Evolutionary conservation across 2,113 vertebrate genomes (phyloP), one percentile per base, ranked within the genome.

Genomic region (Eleginops maclovinus): DNA sequence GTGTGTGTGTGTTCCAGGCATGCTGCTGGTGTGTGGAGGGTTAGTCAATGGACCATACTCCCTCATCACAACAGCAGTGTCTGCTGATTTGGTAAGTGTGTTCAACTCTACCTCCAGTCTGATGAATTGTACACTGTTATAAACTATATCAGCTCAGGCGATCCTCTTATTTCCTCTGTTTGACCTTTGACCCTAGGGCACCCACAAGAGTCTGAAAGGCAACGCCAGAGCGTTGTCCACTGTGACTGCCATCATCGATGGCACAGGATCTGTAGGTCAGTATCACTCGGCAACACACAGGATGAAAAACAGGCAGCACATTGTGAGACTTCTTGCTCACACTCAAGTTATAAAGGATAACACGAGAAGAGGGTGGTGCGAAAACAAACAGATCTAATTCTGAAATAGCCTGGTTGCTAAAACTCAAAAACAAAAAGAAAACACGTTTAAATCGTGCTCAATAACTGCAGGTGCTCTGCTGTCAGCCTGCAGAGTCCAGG

Each of bases 31-130:
- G 73, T 98, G 96, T 2, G 97, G 98, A 0, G 93, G 91, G 1
- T 93, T 99, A 62, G 98, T 99, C 2, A 99, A 99, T 0, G 97
- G 98, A 4, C 98, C 98, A 0, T 99, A 99, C 0, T 92, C 97
- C 0, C 97, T 99, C 75, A 99, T 99, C 88, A 99, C 98, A 0
- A 99, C 98, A 0, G 98, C 97, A 0, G 98, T 99, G n/a, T 98
- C 97, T 0, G 97, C 98, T 31, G 98, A 99, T 84, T 75, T 99
- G 96, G 98, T 99, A 85, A 96, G 95, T 16, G 2, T 40, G 4
- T 63, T 17, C 46, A 9, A 10, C 16, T 24, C 10, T 31, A 3
- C 14, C 31, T 58, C 12, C 7, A 26, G 12, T n/a, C 26, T 4
- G 0, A 13, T 22, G 1, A 31, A 15, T 47, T 19, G 0, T 3